Conservation (phyloP, 1,140 invertebrate genomes). For the Doryteuthis pealeii region DNA sequence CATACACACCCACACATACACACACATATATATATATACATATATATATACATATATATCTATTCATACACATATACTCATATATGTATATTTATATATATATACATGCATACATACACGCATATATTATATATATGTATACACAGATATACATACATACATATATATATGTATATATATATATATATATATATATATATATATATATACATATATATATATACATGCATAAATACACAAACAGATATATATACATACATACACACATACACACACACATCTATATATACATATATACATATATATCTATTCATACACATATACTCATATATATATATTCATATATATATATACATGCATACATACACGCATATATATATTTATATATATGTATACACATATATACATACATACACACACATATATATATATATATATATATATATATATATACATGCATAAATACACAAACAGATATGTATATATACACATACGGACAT, state of each 20-base stretch:
- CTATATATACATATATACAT: not conserved
- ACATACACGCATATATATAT: not conserved
- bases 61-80: not conserved
- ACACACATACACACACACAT: not conserved
- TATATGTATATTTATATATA: slow-evolving; percentile 2
- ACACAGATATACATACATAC: not conserved
- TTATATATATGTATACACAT: not conserved
- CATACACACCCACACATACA: not conserved
- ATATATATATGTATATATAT: slow-evolving; percentile 1
- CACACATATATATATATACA: not conserved
- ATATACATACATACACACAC: not conserved
- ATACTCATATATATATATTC: not conserved
- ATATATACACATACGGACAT: not conserved
- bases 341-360: not conserved
- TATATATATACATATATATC: not conserved
- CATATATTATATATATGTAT: not conserved
- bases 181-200: not conserved
- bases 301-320: not conserved
- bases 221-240: not conserved
- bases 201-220: not conserved
- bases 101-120: not conserved
- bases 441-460: not conserved
- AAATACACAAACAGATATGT: not conserved
- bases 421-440: not conserved
- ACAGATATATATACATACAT: not conserved